phyloP scores from a whole-genome alignment of 2,888 invertebrate species.

The Myathropa florea region DNA sequence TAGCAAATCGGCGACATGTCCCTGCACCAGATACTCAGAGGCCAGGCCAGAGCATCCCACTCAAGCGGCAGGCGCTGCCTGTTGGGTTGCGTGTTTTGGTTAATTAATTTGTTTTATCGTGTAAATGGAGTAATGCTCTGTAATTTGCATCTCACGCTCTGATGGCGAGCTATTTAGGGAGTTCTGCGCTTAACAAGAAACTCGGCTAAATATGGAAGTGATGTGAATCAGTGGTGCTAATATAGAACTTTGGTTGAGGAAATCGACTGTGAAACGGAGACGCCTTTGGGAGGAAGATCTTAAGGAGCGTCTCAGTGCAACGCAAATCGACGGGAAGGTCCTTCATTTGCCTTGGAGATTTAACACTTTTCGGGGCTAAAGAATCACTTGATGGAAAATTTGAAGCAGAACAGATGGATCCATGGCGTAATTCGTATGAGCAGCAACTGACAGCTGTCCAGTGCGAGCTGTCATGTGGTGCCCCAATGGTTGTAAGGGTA shows the following conservation, averaged over 20 bases:
- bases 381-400: too few relatives aligned
- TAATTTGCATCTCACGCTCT: constrained; percentile 60
- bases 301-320: too few relatives aligned
- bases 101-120: constrained; percentile 69
- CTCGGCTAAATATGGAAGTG: constrained; percentile 22
- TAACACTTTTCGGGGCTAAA: background rate
- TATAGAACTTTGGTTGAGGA: background rate
- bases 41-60: constrained; percentile 29
- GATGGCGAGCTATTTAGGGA: constrained; percentile 51
- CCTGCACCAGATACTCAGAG: constrained; percentile 32
- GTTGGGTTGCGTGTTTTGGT: constrained; percentile 40
- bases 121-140: constrained; percentile 67
- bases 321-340: background rate
- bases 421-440: background rate
- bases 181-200: constrained; percentile 41
- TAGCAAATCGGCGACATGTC: constrained; percentile 60
- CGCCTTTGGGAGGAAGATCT: too few relatives aligned
- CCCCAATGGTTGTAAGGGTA: too few relatives aligned
- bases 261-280: background rate
- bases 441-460: background rate
- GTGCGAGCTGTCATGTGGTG: too few relatives aligned
- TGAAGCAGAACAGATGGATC: too few relatives aligned
- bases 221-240: constrained; percentile 28
- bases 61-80: constrained; percentile 19
- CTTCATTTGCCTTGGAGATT: background rate